Conservation (phyloP, 2,797 vertebrate genomes). For the Rousettus madagascariensis region DNA sequence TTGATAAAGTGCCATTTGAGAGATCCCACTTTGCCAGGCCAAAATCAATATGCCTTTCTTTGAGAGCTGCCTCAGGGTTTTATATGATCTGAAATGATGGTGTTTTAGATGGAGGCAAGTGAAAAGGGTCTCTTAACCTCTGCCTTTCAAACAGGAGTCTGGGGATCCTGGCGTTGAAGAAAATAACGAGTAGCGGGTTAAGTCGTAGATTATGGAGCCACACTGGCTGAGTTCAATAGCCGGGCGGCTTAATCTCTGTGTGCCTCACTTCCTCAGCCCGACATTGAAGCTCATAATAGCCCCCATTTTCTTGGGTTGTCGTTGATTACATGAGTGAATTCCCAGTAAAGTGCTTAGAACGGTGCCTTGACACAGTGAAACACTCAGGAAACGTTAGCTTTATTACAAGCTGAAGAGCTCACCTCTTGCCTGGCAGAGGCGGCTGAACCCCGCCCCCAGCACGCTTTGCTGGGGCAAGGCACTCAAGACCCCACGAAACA, state of each 20-base stretch:
- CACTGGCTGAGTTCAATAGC: not conserved
- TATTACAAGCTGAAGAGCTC: too few relatives aligned
- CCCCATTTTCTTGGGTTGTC: not conserved
- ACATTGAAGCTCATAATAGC: not conserved
- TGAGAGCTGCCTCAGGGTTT: not conserved
- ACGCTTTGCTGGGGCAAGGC: accelerated
- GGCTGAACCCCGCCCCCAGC: not conserved
- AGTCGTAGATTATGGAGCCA: not conserved
- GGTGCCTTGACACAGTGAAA: not conserved
- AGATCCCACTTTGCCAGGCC: not conserved
- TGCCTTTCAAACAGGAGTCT: not conserved
- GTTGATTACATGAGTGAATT: not conserved
- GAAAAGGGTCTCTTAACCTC: not conserved
- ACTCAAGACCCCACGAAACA: not conserved
- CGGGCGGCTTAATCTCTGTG: not conserved
- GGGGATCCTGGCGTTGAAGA: not conserved
- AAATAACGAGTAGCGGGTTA: not conserved
- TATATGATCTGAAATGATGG: not conserved
- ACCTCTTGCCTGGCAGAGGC: not conserved
- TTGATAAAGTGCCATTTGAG: not conserved
- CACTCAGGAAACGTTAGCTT: not conserved
- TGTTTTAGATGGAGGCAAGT: not conserved
- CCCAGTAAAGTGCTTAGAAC: not conserved
- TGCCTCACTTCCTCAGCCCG: not conserved
- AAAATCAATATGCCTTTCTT: not conserved